phyloP scores from a whole-genome alignment of 2,797 vertebrate genomes.

The Hippoglossus hippoglossus region DNA sequence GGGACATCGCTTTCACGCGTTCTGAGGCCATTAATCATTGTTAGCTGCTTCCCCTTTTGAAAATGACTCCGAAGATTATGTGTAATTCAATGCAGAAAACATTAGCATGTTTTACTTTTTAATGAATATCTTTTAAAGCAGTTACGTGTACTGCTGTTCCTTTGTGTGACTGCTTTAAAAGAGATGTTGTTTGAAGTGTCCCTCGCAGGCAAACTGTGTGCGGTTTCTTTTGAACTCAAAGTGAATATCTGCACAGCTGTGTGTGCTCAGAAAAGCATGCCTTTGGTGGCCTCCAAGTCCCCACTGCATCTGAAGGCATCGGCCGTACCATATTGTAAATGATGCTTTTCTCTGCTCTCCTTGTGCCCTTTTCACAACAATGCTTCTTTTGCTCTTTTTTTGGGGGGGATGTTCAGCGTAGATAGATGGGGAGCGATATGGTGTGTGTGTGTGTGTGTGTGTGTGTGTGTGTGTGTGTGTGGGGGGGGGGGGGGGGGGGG shows the following conservation, averaged over 20 bases:
- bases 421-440: conserved; percentile 20
- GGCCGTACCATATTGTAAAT: conserved; percentile 48
- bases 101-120: conserved; percentile 13
- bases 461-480: no score
- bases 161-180: conserved; percentile 45
- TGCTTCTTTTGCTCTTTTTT: conserved; percentile 77
- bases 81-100: conserved; percentile 18
- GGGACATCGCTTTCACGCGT: conserved; percentile 70
- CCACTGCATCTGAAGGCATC: conserved; percentile 45
- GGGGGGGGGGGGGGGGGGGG: no score
- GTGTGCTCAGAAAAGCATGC: conserved; percentile 50
- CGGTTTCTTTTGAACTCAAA: conserved; percentile 61
- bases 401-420: conserved; percentile 26
- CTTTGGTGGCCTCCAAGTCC: conserved; percentile 38
- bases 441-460: no score
- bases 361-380: conserved; percentile 72
- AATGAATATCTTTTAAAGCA: conserved; percentile 16
- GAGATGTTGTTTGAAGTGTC: conserved; percentile 41
- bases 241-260: conserved; percentile 65
- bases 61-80: conserved; percentile 27
- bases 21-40: conserved; percentile 73
- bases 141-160: conserved; percentile 14
- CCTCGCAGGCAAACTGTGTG: conserved; percentile 39
- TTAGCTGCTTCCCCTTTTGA: conserved; percentile 58
- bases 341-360: conserved; percentile 47